phyloP scores from a whole-genome alignment of 2,113 vertebrate genomes.

The Dicerorhinus sumatrensis region DNA sequence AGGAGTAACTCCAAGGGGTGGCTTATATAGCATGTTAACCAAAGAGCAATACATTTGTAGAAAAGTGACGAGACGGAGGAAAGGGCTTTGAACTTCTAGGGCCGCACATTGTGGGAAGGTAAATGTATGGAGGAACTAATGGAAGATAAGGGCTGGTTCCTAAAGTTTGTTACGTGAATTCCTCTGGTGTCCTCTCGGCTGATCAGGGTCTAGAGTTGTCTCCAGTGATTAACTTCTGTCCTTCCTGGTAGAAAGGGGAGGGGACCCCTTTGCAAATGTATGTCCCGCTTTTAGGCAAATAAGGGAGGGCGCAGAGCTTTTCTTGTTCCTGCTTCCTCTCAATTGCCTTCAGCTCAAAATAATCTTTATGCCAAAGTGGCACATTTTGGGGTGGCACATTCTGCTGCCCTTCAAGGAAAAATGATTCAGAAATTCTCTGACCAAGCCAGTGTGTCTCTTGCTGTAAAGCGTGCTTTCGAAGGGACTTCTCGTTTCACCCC shows the following conservation, averaged over 20 bases:
- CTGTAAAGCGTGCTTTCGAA: neutral
- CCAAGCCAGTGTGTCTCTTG: neutral
- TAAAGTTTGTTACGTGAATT: neutral
- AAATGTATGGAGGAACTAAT: neutral
- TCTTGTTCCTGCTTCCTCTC: neutral
- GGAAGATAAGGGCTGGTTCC: neutral
- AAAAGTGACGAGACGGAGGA: neutral
- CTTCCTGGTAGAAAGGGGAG: neutral
- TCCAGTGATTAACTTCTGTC: neutral
- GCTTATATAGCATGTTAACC: neutral
- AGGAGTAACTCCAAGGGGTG: neutral
- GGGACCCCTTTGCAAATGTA: neutral
- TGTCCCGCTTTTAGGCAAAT: neutral
- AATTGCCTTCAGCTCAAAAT: neutral
- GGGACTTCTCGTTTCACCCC: neutral
- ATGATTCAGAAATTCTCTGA: neutral
- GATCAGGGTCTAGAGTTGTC: neutral
- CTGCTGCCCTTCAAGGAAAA: neutral
- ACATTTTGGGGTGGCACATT: neutral
- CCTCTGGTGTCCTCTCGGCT: neutral
- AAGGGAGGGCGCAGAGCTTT: neutral
- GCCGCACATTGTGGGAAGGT: neutral
- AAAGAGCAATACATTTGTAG: neutral
- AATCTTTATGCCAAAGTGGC: neutral
- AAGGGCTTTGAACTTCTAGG: neutral